phyloP scores from a whole-genome alignment of 2,113 vertebrate genomes.

The Peromyscus leucopus region DNA sequence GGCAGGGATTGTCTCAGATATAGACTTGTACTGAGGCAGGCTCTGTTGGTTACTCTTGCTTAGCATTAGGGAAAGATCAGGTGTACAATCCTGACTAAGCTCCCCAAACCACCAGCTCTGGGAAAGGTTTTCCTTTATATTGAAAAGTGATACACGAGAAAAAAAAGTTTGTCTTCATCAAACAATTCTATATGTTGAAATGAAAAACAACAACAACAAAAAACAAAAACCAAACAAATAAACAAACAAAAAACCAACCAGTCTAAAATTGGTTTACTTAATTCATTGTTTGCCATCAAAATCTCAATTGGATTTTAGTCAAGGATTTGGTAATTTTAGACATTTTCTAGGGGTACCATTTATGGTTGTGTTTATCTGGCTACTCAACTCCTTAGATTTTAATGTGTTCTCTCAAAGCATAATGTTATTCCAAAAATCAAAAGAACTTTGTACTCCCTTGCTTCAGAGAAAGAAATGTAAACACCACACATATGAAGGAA shows the following conservation, averaged over 20 bases:
- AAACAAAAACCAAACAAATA: not conserved
- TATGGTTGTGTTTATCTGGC: slow-evolving; percentile 75
- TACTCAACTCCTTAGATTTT: slow-evolving; percentile 67
- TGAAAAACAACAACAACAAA: slow-evolving; percentile 16
- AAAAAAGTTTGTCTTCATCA: not conserved
- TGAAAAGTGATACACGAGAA: not conserved
- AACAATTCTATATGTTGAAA: not conserved
- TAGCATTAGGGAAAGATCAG: not conserved
- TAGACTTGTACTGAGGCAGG: not conserved
- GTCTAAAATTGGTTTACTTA: slow-evolving; percentile 37
- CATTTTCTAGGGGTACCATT: slow-evolving; percentile 69
- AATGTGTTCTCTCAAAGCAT: slow-evolving; percentile 68
- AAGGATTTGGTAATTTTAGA: slow-evolving; percentile 60
- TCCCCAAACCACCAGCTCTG: not conserved
- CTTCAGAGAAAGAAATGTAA: slow-evolving; percentile 79
- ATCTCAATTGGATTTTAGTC: slow-evolving; percentile 63
- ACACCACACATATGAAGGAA: slow-evolving; percentile 70
- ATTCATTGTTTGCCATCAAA: slow-evolving; percentile 60
- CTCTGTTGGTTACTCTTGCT: not conserved
- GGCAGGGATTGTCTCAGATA: not conserved
- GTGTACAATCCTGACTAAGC: not conserved
- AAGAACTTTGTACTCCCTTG: slow-evolving; percentile 70
- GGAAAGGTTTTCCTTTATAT: slow-evolving; percentile 16
- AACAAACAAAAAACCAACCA: slow-evolving; percentile 41
- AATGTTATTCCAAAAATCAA: slow-evolving; percentile 75